Evolutionary conservation across 2,888 invertebrate species (phyloP).

Genomic region (Laothoe populi): DNA sequence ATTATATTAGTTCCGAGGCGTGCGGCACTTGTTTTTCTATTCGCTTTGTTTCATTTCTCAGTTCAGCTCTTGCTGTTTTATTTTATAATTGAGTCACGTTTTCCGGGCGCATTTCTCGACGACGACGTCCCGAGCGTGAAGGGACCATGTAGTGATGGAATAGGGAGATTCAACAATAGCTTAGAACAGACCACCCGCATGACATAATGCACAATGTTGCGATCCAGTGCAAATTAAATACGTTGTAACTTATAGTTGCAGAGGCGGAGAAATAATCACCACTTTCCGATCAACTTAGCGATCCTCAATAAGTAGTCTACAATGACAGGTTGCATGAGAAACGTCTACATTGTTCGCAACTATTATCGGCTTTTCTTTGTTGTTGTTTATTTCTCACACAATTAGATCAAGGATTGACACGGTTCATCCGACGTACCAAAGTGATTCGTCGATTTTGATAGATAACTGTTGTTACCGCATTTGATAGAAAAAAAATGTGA

Average conservation of each 20-base stretch:
- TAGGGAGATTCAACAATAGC: background rate
- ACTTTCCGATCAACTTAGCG: constrained; percentile 17
- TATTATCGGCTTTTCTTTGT: constrained; percentile 10
- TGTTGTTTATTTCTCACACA: constrained; percentile 28
- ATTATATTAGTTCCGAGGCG: constrained; percentile 14
- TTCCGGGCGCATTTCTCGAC: constrained; percentile 21
- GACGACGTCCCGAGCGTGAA: constrained; percentile 19
- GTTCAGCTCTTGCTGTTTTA: constrained; percentile 8
- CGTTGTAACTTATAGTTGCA: background rate
- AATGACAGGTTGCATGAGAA: constrained; percentile 18
- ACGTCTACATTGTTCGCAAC: constrained; percentile 15
- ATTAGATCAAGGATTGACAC: constrained; percentile 39
- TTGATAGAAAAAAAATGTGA: background rate
- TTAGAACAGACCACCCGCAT: background rate
- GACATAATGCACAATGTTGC: background rate
- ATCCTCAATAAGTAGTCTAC: constrained; percentile 16
- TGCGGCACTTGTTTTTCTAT: background rate
- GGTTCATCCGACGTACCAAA: constrained; percentile 42
- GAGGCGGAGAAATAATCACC: constrained; percentile 4
- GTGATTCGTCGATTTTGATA: constrained; percentile 33
- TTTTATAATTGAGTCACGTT: constrained; percentile 22
- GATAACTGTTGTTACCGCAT: constrained; percentile 34
- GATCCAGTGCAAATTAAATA: background rate
- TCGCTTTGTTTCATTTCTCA: constrained; percentile 11
- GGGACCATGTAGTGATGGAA: constrained; percentile 13